Percentiles rank a stretch among this genome's conserved stretches.
Conservation (phyloP, 2,888 invertebrate species). For the Drosophila aldrichi region DNA sequence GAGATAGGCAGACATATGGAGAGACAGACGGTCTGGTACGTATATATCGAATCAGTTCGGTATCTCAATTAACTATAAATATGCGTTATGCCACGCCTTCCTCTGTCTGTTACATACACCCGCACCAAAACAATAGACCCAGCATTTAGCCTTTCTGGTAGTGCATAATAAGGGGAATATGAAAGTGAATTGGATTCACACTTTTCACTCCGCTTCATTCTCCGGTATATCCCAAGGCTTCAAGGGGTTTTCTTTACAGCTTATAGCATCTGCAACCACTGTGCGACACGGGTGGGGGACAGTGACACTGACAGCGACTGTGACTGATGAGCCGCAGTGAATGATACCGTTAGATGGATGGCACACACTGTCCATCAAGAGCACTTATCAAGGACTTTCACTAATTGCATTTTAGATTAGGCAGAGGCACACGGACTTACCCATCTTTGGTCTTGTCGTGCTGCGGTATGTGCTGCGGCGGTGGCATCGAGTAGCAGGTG, state of each 20-base stretch:
- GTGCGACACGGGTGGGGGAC: neutral
- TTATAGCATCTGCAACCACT: slow-evolving; percentile 12
- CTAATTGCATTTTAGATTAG: slow-evolving; percentile 67
- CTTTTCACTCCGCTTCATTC: neutral
- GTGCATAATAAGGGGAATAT: neutral
- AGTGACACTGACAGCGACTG: neutral
- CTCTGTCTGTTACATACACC: no score
- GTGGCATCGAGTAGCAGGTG: slow-evolving; percentile 95
- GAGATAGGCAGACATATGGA: neutral
- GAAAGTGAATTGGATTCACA: neutral
- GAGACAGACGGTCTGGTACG: neutral
- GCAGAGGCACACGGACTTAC: slow-evolving; percentile 73
- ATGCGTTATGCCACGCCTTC: neutral
- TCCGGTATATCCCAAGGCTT: neutral
- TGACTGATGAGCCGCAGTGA: slow-evolving; percentile 26
- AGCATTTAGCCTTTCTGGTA: no score
- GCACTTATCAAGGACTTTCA: slow-evolving; percentile 21
- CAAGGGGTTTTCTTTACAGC: neutral
- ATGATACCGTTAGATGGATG: slow-evolving; percentile 5
- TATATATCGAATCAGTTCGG: neutral
- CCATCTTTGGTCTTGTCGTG: slow-evolving; percentile 89
- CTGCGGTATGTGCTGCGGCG: slow-evolving; percentile 91
- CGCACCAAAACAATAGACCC: neutral
- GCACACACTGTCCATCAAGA: neutral
- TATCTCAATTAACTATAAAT: neutral